A percentile compares a stretch with the other conserved stretches of the same genome.
These are phyloP conservation scores for Lamproptera curius DNA, from an alignment of 2,888 invertebrate genomes.

Conservation along the genomic window DNA sequence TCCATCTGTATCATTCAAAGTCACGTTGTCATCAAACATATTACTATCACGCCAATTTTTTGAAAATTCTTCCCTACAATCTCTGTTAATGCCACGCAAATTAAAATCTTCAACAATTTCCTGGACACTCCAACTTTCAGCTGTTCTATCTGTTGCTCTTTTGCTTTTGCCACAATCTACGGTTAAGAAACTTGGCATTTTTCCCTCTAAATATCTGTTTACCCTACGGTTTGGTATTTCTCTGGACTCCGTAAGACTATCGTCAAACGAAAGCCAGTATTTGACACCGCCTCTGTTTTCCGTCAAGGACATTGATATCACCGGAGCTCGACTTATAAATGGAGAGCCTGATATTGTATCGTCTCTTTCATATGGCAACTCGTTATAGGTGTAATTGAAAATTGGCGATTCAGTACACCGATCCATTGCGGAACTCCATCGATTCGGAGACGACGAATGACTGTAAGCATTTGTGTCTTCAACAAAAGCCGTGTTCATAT, in stretches of 20 bases:
- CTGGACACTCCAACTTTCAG: too few relatives aligned
- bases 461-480: constrained; percentile 33
- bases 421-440: constrained; percentile 37
- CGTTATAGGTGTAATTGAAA: constrained; percentile 32
- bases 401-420: constrained; percentile 52
- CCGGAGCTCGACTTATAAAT: constrained; percentile 47
- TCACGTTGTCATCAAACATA: not conserved
- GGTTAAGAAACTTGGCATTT: constrained; percentile 53
- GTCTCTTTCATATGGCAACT: constrained; percentile 44
- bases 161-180: constrained; percentile 29
- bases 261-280: constrained; percentile 69
- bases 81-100: not conserved
- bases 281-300: constrained; percentile 60
- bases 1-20: too few relatives aligned
- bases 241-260: constrained; percentile 32
- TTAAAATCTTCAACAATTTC: too few relatives aligned
- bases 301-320: constrained; percentile 63
- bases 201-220: constrained; percentile 27
- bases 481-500: constrained; percentile 60
- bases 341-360: constrained; percentile 51
- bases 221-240: constrained; percentile 25
- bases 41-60: not conserved
- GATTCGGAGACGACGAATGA: constrained; percentile 46
- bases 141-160: not conserved
- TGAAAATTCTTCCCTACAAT: not conserved